Percentiles rank a stretch among this genome's conserved stretches.
Evolutionary conservation across 1,140 invertebrate species (phyloP).

Genomic region (Tribolium madens): DNA sequence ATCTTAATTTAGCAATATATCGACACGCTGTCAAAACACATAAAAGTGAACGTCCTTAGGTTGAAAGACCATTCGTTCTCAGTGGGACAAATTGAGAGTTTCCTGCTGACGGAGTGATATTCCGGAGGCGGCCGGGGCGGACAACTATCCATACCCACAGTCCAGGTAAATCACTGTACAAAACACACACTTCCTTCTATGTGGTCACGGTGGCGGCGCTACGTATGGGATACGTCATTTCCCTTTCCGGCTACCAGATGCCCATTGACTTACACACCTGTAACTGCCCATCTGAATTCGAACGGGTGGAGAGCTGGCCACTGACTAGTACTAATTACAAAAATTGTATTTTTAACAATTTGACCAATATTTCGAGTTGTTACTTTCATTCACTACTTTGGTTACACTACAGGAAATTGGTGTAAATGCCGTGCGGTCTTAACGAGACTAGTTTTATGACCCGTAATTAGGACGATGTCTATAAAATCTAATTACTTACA

Average conservation of each 20-base stretch:
- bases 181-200: slow-evolving; percentile 53
- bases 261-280: slow-evolving; percentile 40
- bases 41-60: slow-evolving; percentile 17
- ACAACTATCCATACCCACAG: too few species aligned
- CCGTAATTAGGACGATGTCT: slow-evolving; percentile 18
- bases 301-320: neutral
- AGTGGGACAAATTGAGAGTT: slow-evolving; percentile 30
- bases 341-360: too few species aligned
- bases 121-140: slow-evolving; percentile 13
- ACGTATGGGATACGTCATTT: slow-evolving; percentile 52
- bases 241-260: slow-evolving; percentile 52
- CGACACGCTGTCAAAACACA: too few species aligned
- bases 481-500: slow-evolving; percentile 23
- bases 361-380: too few species aligned
- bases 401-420: slow-evolving; percentile 1
- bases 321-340: too few species aligned
- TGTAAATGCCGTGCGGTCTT: slow-evolving; percentile 4
- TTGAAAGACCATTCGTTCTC: too few species aligned
- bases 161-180: slow-evolving; percentile 55
- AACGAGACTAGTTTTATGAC: slow-evolving; percentile 22
- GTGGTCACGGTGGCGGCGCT: slow-evolving; percentile 54
- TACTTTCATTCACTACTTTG: neutral
- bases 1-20: too few species aligned
- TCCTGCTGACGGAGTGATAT: slow-evolving; percentile 28
- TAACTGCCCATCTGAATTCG: neutral